phyloP scores from a whole-genome alignment of 2,797 vertebrate genomes.

The Pampus argenteus region DNA sequence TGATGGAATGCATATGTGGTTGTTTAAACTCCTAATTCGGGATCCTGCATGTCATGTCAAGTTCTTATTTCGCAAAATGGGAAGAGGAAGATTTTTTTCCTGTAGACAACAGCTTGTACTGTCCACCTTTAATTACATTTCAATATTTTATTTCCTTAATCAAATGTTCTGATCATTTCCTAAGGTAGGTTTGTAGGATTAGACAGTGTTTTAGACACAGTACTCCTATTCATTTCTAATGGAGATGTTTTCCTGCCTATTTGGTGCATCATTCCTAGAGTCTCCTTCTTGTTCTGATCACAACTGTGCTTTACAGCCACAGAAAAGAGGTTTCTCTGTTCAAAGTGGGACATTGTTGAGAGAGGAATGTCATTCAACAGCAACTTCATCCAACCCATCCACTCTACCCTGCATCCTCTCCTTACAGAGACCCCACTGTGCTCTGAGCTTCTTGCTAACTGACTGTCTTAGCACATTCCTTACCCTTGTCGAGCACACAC shows the following conservation, averaged over 20 bases:
- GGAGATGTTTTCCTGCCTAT: slow-evolving; percentile 40
- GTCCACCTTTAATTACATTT: slow-evolving; percentile 43
- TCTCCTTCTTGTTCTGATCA: slow-evolving; percentile 23
- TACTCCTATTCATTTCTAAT: slow-evolving; percentile 35
- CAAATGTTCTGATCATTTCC: slow-evolving; percentile 15
- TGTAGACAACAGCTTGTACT: slow-evolving; percentile 14
- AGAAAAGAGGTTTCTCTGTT: slow-evolving; percentile 60
- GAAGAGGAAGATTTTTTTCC: slow-evolving; percentile 3
- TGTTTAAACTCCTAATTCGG: neutral
- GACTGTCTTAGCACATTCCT: slow-evolving; percentile 27
- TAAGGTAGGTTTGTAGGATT: neutral
- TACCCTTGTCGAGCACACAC: neutral
- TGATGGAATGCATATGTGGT: neutral
- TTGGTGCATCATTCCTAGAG: slow-evolving; percentile 19
- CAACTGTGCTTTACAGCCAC: slow-evolving; percentile 38
- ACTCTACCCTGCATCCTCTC: neutral
- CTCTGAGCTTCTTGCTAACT: slow-evolving; percentile 32
- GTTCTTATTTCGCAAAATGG: slow-evolving; percentile 1
- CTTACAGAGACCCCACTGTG: slow-evolving; percentile 58
- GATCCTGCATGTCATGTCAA: neutral
- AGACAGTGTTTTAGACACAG: slow-evolving; percentile 18
- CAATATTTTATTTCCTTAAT: slow-evolving; percentile 19
- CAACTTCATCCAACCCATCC: slow-evolving; percentile 5
- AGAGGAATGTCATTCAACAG: slow-evolving; percentile 54
- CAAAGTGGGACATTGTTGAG: slow-evolving; percentile 51